Evolutionary conservation across 1,140 invertebrate genomes (phyloP), one percentile per base, ranked within the genome.

Genomic region (Hyles vespertilio): DNA sequence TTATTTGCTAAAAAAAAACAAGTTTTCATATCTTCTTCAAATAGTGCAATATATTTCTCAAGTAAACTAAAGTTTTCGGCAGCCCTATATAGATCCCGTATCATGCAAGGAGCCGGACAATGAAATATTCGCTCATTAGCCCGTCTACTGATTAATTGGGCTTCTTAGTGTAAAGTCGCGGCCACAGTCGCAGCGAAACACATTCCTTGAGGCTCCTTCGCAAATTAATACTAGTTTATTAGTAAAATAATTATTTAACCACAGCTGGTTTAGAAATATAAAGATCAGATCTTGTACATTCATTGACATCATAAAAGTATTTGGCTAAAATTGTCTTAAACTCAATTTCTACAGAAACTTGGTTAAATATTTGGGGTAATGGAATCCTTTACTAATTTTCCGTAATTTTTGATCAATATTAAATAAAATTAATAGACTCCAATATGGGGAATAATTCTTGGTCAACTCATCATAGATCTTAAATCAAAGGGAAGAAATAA

Each of bases 61-160:
- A 22, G 22, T 22, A 22, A 22, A 22, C 22, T 22, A 12, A 22
- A 5, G 43, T 43, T 51, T 72, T 74, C 68, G 84, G 75, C 84
- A 84, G 69, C 79, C 84, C 81, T 84, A 75, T 11, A 48, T 56
- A 48, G 69, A 70, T 72, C 70, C 70, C 74, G 65, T 77, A 80
- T 82, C 77, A 74, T 74, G 70, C 69, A 69, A 73, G 81, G 74
- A 78, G 75, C 76, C 44, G 84, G 81, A 85, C 84, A 85, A 81
- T 87, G 83, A 86, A 87, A 87, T 87, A 87, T 87, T 79, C 80
- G 74, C 84, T 87, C 84, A 87, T 87, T 86, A 87, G 81, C 62
- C 71, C 72, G 74, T 72, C 79, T 72, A 74, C 80, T 87, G 84
- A 87, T 87, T 84, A 85, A 87, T 85, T 84, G 81, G 77, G 67